phyloP scores from a whole-genome alignment of 2,113 vertebrate genomes.

The Procavia capensis region DNA sequence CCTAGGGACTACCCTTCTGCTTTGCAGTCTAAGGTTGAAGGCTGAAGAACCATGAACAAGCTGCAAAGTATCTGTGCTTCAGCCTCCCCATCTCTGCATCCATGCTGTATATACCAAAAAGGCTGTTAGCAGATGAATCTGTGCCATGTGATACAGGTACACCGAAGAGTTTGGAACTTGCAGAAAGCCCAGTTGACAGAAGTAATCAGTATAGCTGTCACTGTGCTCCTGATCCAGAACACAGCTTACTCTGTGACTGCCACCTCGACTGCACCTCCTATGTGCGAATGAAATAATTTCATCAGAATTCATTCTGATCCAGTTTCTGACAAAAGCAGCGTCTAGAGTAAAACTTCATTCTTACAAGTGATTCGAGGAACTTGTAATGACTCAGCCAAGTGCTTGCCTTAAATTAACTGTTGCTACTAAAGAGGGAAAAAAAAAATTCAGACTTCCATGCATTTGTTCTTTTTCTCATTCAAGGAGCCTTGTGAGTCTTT shows the following conservation, averaged over 20 bases:
- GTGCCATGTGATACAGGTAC: not conserved
- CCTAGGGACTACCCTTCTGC: not conserved
- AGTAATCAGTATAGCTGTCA: not conserved
- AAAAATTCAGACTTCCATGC: not conserved
- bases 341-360: constrained; percentile 30
- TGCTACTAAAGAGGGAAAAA: not conserved
- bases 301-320: not conserved
- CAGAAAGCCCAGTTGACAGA: not conserved
- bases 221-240: not conserved
- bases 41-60: not conserved
- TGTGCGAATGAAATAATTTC: not conserved
- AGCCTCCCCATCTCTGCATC: not conserved
- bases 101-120: not conserved
- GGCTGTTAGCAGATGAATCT: not conserved
- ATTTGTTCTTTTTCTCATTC: constrained; percentile 36
- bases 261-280: not conserved
- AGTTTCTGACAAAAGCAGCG: not conserved
- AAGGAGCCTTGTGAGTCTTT: not conserved
- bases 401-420: constrained; percentile 34
- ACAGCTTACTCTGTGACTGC: not conserved
- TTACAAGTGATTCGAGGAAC: constrained; percentile 50
- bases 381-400: constrained; percentile 49
- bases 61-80: not conserved
- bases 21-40: not conserved
- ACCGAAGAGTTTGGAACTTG: not conserved